Evolutionary conservation across 2,113 vertebrate species (phyloP).

Genomic region (Anolis sagrei): DNA sequence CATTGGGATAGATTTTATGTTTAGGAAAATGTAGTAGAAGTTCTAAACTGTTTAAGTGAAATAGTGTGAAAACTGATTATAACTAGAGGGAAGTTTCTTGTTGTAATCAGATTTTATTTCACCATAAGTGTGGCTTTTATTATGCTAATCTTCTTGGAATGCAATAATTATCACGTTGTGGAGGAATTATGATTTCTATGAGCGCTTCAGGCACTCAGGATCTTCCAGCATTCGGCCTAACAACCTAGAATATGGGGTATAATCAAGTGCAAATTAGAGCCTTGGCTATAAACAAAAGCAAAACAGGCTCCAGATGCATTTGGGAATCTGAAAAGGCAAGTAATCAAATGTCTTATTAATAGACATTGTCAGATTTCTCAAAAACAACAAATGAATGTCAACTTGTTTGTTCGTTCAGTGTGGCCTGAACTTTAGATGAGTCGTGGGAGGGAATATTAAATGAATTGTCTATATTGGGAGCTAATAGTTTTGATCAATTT

Average conservation of each 20-base stretch:
- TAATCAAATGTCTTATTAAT: conserved; percentile 43
- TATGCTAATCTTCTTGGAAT: conserved; percentile 37
- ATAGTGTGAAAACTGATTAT: conserved; percentile 26
- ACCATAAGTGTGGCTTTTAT: conserved; percentile 36
- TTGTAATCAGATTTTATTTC: conserved; percentile 33
- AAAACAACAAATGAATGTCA: conserved; percentile 30
- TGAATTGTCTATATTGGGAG: background rate
- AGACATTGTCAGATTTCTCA: conserved; percentile 33
- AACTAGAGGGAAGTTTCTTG: background rate
- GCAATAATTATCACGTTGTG: conserved; percentile 33
- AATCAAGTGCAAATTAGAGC: conserved; percentile 42
- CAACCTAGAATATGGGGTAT: conserved; percentile 36
- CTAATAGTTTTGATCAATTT: conserved; percentile 1
- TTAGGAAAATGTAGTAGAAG: background rate
- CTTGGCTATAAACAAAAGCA: conserved; percentile 42
- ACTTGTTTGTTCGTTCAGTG: conserved; percentile 18
- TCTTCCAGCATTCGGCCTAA: conserved; percentile 39
- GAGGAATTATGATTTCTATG: conserved; percentile 34
- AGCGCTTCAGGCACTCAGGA: conserved; percentile 30
- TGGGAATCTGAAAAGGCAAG: conserved; percentile 36
- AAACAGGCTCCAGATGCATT: conserved; percentile 42
- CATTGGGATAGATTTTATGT: background rate
- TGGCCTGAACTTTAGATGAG: conserved; percentile 17
- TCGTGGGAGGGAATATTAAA: conserved; percentile 7
- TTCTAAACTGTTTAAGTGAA: conserved; percentile 14